Evolutionary conservation across 2,797 vertebrate species (phyloP).

Genomic region (Urocyon cinereoargenteus): DNA sequence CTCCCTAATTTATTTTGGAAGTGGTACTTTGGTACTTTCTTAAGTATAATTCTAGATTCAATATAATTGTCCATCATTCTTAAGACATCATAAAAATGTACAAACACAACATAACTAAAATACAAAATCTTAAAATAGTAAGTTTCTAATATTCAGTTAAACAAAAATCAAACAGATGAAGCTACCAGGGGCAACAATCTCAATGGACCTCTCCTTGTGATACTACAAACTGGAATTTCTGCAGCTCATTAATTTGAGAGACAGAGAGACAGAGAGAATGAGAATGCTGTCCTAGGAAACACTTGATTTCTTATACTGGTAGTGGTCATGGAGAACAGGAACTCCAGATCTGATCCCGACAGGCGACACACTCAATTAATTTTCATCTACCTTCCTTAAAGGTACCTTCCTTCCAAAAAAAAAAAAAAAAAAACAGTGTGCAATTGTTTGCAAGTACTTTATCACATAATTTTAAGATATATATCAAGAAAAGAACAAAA

Average conservation of each 20-base stretch:
- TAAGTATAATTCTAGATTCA: background rate
- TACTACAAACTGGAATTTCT: background rate
- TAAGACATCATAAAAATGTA: background rate
- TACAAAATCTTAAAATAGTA: background rate
- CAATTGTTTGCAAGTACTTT: background rate
- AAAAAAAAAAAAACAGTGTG: background rate
- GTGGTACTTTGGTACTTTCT: background rate
- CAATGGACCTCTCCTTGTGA: background rate
- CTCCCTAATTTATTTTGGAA: background rate
- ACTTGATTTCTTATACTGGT: background rate
- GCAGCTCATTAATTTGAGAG: background rate
- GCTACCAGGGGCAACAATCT: background rate
- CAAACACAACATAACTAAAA: background rate
- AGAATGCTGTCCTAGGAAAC: background rate
- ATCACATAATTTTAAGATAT: background rate
- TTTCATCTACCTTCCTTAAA: conserved; percentile 23
- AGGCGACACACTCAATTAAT: background rate
- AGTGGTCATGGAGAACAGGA: background rate
- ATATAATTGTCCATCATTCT: background rate
- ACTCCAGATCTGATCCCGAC: background rate
- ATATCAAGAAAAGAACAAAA: background rate
- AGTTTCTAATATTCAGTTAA: background rate
- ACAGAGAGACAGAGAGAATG: background rate
- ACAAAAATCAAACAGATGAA: background rate
- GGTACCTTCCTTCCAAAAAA: no score